These are phyloP conservation scores for Felis catus DNA, from an alignment of 2,113 vertebrate genomes.

Conservation along the genomic window F.catus_Fca126_mat1.0 CM031420.1:103774501-103775000, in stretches of 20 bases:
- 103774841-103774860: background rate
- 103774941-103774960: background rate
- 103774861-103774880: background rate
- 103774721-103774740: background rate
- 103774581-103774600: background rate
- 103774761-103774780: background rate
- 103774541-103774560: slow-evolving; percentile 6
- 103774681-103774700: background rate
- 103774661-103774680: background rate
- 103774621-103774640: background rate
- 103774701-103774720: background rate
- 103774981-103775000: background rate
- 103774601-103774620: background rate
- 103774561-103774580: background rate
- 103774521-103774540: background rate
- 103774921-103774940: too few relatives aligned
- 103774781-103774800: background rate
- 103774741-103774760: background rate
- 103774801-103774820: background rate
- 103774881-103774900: background rate
- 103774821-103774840: background rate
- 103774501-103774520: background rate
- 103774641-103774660: background rate
- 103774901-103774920: background rate
- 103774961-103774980: background rate